Percentiles rank a stretch among this genome's conserved stretches.
Evolutionary conservation across 2,113 vertebrate genomes (phyloP).

Genomic region (Beaufortia kweichowensis): DNA sequence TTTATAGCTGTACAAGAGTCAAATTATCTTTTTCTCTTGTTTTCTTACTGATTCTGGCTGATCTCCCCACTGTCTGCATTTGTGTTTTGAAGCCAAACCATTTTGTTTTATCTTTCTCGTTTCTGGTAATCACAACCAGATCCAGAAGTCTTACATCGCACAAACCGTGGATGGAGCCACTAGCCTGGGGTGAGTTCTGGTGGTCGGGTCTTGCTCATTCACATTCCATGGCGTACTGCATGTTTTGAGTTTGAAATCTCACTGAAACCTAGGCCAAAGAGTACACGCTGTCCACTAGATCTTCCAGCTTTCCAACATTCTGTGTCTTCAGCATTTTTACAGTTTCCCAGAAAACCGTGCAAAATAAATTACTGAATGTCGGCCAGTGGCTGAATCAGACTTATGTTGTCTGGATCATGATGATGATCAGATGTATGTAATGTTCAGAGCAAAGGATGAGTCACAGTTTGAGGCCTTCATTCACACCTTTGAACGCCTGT

Average conservation of each 20-base stretch:
- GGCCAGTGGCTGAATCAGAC: slow-evolving; percentile 22
- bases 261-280: slow-evolving; percentile 14
- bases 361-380: slow-evolving; percentile 6
- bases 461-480: slow-evolving; percentile 36
- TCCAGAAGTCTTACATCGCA: slow-evolving; percentile 34
- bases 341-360: slow-evolving; percentile 22
- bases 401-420: slow-evolving; percentile 21
- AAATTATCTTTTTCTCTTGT: slow-evolving; percentile 3
- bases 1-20: neutral
- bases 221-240: slow-evolving; percentile 25
- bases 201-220: slow-evolving; percentile 12
- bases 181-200: slow-evolving; percentile 3
- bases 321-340: slow-evolving; percentile 32
- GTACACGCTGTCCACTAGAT: slow-evolving; percentile 18
- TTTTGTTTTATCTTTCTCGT: slow-evolving; percentile 45
- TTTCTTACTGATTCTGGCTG: slow-evolving; percentile 33
- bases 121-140: slow-evolving; percentile 45
- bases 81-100: slow-evolving; percentile 20
- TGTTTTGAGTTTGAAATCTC: slow-evolving; percentile 27
- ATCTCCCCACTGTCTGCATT: slow-evolving; percentile 12
- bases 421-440: slow-evolving; percentile 26
- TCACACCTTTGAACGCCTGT: slow-evolving; percentile 36
- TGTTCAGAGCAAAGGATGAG: slow-evolving; percentile 29
- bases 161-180: slow-evolving; percentile 20
- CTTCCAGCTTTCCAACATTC: neutral